A percentile compares a stretch with the other conserved stretches of the same genome.
Evolutionary conservation across 2,113 vertebrate genomes (phyloP).

Genomic region (Hemiscyllium ocellatum): DNA sequence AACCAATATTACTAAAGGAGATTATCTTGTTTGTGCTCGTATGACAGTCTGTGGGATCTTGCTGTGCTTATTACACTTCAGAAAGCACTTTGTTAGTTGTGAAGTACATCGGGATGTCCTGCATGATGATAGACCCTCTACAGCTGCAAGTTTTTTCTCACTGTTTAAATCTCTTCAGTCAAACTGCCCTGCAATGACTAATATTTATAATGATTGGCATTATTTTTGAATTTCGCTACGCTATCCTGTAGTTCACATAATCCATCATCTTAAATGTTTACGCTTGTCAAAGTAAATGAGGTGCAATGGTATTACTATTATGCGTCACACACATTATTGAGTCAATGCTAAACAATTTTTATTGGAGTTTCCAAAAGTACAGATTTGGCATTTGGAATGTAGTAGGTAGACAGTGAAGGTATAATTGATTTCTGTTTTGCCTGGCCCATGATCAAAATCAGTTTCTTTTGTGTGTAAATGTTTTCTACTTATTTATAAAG

Average conservation of each 20-base stretch:
- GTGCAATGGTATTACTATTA: neutral
- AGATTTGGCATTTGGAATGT: neutral
- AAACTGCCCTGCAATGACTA: neutral
- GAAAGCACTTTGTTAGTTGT: neutral
- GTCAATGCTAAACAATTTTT: neutral
- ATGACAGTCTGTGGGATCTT: neutral
- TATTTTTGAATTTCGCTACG: constrained; percentile 21
- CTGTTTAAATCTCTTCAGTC: neutral
- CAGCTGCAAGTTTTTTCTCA: neutral
- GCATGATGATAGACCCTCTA: neutral
- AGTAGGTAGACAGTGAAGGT: neutral
- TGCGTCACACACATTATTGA: neutral
- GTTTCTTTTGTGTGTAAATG: neutral
- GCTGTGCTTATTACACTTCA: neutral
- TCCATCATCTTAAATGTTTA: constrained; percentile 21
- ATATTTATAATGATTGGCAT: constrained; percentile 4
- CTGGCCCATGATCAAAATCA: constrained; percentile 2
- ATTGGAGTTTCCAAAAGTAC: neutral
- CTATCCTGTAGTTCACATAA: constrained; percentile 7
- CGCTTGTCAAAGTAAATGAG: neutral
- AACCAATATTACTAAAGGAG: neutral
- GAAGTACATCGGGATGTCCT: neutral
- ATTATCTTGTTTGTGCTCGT: neutral
- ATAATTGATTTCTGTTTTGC: constrained; percentile 10
- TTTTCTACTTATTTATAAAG: neutral